A percentile compares a stretch with the other conserved stretches of the same genome.
These are phyloP conservation scores for Urosaurus nigricauda DNA, from an alignment of 2,797 vertebrate species.

Conservation along the genomic window DNA sequence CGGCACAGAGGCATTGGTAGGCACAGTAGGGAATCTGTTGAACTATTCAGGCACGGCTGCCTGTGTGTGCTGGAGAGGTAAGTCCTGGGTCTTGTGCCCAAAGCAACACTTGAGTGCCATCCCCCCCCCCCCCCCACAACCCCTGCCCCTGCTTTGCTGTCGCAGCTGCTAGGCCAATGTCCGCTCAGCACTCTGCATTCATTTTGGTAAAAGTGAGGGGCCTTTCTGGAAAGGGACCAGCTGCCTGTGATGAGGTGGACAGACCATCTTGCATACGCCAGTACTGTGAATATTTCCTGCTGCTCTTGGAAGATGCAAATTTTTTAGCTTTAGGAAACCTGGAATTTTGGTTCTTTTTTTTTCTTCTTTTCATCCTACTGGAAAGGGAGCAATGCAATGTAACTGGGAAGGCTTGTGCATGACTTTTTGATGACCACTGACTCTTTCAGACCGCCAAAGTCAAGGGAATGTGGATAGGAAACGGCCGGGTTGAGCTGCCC, in stretches of 20 bases:
- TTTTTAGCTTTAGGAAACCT: background rate
- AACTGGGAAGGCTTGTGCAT: background rate
- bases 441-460: background rate
- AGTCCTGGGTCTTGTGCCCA: constrained; percentile 66
- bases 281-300: constrained; percentile 70
- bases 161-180: constrained; percentile 23
- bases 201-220: constrained; percentile 27
- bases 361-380: constrained; percentile 6
- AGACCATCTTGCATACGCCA: constrained; percentile 44
- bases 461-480: background rate
- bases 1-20: rapidly evolving
- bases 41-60: constrained; percentile 57
- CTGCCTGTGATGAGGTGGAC: constrained; percentile 48
- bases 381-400: background rate
- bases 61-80: constrained; percentile 31
- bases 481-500: constrained; percentile 8
- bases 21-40: constrained; percentile 68
- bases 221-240: constrained; percentile 27
- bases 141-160: background rate
- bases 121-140: background rate
- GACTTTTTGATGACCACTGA: background rate
- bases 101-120: constrained; percentile 44
- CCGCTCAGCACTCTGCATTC: rapidly evolving
- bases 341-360: constrained; percentile 13
- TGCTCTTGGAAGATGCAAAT: constrained; percentile 16